Base-by-base conservation (phyloP, 2,113 vertebrate genomes). In the Synodontis membranacea region DNA sequence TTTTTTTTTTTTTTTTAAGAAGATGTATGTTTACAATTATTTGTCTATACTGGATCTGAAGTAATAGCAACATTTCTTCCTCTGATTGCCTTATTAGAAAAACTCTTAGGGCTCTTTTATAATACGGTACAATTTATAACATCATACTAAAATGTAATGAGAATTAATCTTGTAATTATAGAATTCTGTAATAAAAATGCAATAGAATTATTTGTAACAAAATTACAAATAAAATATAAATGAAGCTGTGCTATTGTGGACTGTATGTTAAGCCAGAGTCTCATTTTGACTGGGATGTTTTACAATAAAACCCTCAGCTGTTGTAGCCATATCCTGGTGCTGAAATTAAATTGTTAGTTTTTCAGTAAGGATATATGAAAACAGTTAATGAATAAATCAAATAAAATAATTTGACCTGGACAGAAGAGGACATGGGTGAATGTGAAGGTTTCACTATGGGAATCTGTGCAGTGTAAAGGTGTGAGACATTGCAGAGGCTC, bases 41-140 rank as follows among this genome's bases (percentile, higher is more conserved):
- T 56, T 87, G 81, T 81, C 72, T 89, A n/a, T 83, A 87, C 87
- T 83, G 89, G 87, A 81, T 84, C 58, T 83, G 64, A 50, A 75
- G 46, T 42, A 75, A 48, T 64, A 64, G 84, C 19, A 56, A 37
- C 52, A 50, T 68, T 78, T 80, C 46, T 76, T 87, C 42, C 58
- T 84, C 15, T n/a, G 79, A 80, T 88, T 84, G 80, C 75, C 83
- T 68, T 85, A 80, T 79, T 64, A 44, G 34, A 23, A 17, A 48
- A 87, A 34, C 66, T 58, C 62, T 74, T 86, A 44, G 75, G 39
- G 64, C 81, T 68, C 80, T 86, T 87, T 88, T 87, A 80, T 86
- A 85, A 34, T 87, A 62, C 62, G 48, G 64, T 75, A 46, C 58
- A 23, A 72, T 85, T 88, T 80, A 87, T 81, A 87, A 68, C 64